Percentiles rank a stretch among this genome's conserved stretches.
phyloP scores from a whole-genome alignment of 1,140 invertebrate species.

The Zaprionus taronus region DNA sequence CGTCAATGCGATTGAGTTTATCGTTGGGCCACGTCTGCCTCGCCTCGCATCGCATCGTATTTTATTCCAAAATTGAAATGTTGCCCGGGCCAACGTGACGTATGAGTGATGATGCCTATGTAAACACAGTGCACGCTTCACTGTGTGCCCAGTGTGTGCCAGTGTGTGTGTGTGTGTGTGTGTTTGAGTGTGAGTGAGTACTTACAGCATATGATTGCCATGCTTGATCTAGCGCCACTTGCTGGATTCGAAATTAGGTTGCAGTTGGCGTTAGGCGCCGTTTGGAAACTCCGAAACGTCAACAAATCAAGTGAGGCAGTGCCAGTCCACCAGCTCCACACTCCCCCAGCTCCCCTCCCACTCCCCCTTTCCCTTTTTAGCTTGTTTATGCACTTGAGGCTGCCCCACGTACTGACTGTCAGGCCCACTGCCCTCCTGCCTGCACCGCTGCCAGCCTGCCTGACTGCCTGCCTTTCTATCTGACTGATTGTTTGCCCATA shows the following conservation, averaged over 20 bases:
- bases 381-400: constrained; percentile 76
- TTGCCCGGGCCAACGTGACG: constrained; percentile 71
- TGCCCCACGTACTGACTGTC: constrained; percentile 6
- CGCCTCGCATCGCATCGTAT: constrained; percentile 50
- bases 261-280: constrained; percentile 64
- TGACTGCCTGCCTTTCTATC: constrained; percentile 26
- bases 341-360: background rate
- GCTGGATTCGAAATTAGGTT: constrained; percentile 72
- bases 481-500: constrained; percentile 64
- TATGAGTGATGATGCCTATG: constrained; percentile 78
- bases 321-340: background rate
- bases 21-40: constrained; percentile 9
- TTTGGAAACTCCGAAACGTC: constrained; percentile 47
- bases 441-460: constrained; percentile 24
- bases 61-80: constrained; percentile 76
- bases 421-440: background rate
- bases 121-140: constrained; percentile 27
- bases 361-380: constrained; percentile 17
- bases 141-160: background rate
- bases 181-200: constrained; percentile 33
- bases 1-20: constrained; percentile 77
- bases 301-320: constrained; percentile 53
- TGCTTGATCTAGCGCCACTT: constrained; percentile 69
- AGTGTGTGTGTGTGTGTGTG: background rate
- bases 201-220: constrained; percentile 69